These are phyloP conservation scores for Scophthalmus maximus DNA, from an alignment of 2,113 vertebrate species.

Conservation along the genomic window DNA sequence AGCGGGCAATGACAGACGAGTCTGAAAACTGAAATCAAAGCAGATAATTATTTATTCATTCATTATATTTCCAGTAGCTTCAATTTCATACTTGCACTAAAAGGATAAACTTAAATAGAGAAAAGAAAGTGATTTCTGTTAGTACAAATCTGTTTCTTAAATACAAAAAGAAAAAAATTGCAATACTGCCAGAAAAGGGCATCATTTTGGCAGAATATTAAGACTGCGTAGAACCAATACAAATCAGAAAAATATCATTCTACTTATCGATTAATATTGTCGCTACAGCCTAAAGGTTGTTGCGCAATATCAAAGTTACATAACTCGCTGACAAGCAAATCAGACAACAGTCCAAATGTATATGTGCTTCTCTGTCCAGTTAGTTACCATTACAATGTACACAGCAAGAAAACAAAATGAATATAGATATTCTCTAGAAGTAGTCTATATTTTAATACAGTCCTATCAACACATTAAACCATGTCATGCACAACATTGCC, in stretches of 20 bases:
- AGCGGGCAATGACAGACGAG: slow-evolving; percentile 17
- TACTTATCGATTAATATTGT: slow-evolving; percentile 36
- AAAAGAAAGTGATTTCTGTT: slow-evolving; percentile 70
- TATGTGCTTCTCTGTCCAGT: slow-evolving; percentile 55
- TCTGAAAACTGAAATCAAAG: slow-evolving; percentile 39
- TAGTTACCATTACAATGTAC: slow-evolving; percentile 76
- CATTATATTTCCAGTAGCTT: slow-evolving; percentile 73
- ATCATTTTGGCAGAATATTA: slow-evolving; percentile 75
- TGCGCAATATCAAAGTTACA: slow-evolving; percentile 48
- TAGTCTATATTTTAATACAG: slow-evolving; percentile 83
- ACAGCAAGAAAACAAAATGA: slow-evolving; percentile 80
- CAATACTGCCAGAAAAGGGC: slow-evolving; percentile 84
- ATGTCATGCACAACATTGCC: slow-evolving; percentile 84
- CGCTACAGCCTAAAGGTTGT: slow-evolving; percentile 10
- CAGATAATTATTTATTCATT: slow-evolving; percentile 81
- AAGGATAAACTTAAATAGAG: slow-evolving; percentile 75
- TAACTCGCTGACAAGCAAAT: slow-evolving; percentile 44
- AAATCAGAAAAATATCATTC: slow-evolving; percentile 53
- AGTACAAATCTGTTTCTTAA: slow-evolving; percentile 82
- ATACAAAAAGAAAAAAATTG: slow-evolving; percentile 89
- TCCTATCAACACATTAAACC: slow-evolving; percentile 83
- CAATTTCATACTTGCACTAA: slow-evolving; percentile 74
- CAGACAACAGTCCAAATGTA: slow-evolving; percentile 43
- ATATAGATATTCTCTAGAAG: slow-evolving; percentile 70
- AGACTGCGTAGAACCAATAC: slow-evolving; percentile 74